Evolutionary conservation across 2,797 vertebrate species (phyloP).

Genomic region (Dermochelys coriacea): DNA sequence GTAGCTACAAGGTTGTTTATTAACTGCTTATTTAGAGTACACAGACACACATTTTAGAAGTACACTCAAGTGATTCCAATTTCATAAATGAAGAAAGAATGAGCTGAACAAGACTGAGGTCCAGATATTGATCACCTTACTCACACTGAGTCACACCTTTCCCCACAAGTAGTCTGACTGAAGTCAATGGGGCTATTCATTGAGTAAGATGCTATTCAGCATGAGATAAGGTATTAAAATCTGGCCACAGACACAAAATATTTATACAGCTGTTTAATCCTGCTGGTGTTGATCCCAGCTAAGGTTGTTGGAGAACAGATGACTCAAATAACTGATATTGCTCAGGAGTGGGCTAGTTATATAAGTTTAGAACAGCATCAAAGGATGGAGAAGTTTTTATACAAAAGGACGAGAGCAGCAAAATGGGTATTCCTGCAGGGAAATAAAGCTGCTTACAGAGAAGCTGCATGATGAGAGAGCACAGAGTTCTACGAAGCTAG

Average conservation of each 20-base stretch:
- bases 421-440: slow-evolving; percentile 66
- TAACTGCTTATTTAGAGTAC: not conserved
- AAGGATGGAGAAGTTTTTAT: slow-evolving; percentile 15
- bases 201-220: not conserved
- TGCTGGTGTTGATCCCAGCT: slow-evolving; percentile 62
- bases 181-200: slow-evolving; percentile 22
- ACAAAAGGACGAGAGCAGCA: slow-evolving; percentile 58
- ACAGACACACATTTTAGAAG: not conserved
- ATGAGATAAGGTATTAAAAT: slow-evolving; percentile 22
- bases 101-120: not conserved
- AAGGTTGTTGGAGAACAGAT: slow-evolving; percentile 36
- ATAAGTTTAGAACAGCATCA: slow-evolving; percentile 72
- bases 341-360: slow-evolving; percentile 63
- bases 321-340: not conserved
- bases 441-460: slow-evolving; percentile 59
- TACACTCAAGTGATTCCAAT: slow-evolving; percentile 16
- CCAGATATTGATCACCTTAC: slow-evolving; percentile 36
- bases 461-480: slow-evolving; percentile 60
- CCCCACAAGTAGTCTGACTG: not conserved
- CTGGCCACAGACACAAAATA: slow-evolving; percentile 36
- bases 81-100: slow-evolving; percentile 2
- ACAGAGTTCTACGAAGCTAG: slow-evolving; percentile 1
- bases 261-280: slow-evolving; percentile 62
- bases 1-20: not conserved
- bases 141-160: slow-evolving; percentile 25